Evolutionary conservation across 2,888 invertebrate genomes (phyloP).

Genomic region (Crematogaster levior): DNA sequence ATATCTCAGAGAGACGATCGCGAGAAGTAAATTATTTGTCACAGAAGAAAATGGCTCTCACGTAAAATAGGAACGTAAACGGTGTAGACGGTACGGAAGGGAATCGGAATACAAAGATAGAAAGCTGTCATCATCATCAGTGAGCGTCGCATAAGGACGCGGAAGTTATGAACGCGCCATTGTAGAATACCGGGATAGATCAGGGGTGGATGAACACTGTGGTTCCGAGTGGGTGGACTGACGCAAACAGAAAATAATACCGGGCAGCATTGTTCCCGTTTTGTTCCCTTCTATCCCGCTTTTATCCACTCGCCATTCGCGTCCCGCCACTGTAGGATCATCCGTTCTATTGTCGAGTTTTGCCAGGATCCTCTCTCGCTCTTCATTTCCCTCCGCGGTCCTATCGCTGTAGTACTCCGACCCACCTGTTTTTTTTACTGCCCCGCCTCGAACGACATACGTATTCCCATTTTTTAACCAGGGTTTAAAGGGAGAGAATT

Average conservation of each 20-base stretch:
- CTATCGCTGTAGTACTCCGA: constrained; percentile 37
- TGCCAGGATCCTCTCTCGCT: constrained; percentile 58
- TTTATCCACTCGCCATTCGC: constrained; percentile 71
- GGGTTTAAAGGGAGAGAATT: constrained; percentile 42
- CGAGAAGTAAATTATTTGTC: constrained; percentile 46
- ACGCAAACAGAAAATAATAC: constrained; percentile 83
- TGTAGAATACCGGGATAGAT: constrained; percentile 26
- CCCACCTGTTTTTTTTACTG: constrained; percentile 41
- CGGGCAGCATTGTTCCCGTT: constrained; percentile 77
- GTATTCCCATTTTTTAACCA: constrained; percentile 66
- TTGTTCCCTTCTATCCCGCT: constrained; percentile 68
- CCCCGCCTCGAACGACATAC: constrained; percentile 31
- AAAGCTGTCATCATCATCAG: constrained; percentile 3
- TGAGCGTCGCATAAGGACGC: constrained; percentile 14
- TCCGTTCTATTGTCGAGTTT: constrained; percentile 77
- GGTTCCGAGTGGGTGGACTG: constrained; percentile 68
- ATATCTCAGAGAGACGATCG: constrained; percentile 29
- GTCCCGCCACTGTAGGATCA: constrained; percentile 40
- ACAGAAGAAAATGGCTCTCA: constrained; percentile 7
- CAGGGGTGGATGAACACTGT: constrained; percentile 56
- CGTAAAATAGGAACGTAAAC: constrained; percentile 2
- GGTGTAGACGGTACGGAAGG: constrained; percentile 13
- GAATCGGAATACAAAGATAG: constrained; percentile 25
- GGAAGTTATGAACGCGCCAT: constrained; percentile 18
- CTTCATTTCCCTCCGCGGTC: constrained; percentile 51